Conservation (phyloP, 2,113 vertebrate genomes). For the Oriolus oriolus region DNA sequence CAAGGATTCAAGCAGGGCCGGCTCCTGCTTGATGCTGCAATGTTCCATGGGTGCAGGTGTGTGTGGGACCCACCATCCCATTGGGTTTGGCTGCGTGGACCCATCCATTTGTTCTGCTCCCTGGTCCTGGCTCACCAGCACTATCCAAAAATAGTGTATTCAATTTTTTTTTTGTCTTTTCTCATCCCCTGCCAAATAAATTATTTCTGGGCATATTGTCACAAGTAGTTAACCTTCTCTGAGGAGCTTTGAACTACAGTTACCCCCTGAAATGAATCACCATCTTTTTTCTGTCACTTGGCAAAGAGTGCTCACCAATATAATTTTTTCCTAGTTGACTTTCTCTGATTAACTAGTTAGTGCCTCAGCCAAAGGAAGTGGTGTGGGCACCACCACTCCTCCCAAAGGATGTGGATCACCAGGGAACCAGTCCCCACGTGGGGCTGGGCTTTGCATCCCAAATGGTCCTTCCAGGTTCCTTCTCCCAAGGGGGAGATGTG, state of each 20-base stretch:
- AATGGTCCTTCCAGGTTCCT: background rate
- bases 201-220: slow-evolving; percentile 29
- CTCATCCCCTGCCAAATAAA: background rate
- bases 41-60: background rate
- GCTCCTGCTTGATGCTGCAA: background rate
- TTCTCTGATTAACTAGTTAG: background rate
- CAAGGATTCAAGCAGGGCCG: background rate
- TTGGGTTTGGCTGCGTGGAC: rapidly evolving
- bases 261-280: slow-evolving; percentile 18
- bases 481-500: rapidly evolving
- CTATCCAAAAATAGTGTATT: background rate
- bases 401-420: background rate
- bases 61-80: background rate
- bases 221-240: slow-evolving; percentile 15
- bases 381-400: background rate
- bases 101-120: background rate
- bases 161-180: background rate
- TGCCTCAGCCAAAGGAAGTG: background rate
- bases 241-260: slow-evolving; percentile 20
- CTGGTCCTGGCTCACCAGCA: background rate
- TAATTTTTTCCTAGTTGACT: background rate
- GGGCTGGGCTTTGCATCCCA: background rate
- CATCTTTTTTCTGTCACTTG: background rate
- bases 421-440: rapidly evolving
- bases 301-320: background rate